Percentiles rank a stretch among this genome's conserved stretches.
phyloP scores from a whole-genome alignment of 2,113 vertebrate genomes.

The Probosciger aterrimus region DNA sequence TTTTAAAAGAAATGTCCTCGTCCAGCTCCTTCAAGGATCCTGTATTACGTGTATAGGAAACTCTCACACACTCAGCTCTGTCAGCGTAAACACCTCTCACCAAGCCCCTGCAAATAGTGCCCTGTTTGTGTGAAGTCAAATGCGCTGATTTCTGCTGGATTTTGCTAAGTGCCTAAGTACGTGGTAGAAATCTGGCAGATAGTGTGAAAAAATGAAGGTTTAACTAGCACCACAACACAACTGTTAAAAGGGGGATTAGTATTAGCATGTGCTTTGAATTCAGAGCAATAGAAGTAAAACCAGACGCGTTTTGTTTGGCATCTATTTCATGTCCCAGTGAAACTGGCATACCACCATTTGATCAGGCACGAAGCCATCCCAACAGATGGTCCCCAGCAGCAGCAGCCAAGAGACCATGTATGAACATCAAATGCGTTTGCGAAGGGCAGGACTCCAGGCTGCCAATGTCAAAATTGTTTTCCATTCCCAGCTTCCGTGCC shows the following conservation, averaged over 20 bases:
- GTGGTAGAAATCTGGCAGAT: background rate
- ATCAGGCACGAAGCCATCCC: conserved; percentile 71
- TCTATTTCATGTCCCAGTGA: conserved; percentile 64
- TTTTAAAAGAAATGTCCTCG: background rate
- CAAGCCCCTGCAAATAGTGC: background rate
- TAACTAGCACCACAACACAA: conserved; percentile 30
- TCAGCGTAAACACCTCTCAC: background rate
- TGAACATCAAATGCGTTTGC: conserved; percentile 76
- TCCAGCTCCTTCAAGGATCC: background rate
- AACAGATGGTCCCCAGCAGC: conserved; percentile 73
- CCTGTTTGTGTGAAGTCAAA: background rate
- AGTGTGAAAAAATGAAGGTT: conserved; percentile 35
- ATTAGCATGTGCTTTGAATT: conserved; percentile 61
- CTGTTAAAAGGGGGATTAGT: conserved; percentile 62
- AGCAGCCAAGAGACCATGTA: conserved; percentile 78
- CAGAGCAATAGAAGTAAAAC: conserved; percentile 52
- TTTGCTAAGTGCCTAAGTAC: background rate
- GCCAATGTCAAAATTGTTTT: conserved; percentile 75
- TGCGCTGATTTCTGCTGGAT: background rate
- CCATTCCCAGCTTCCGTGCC: conserved; percentile 61
- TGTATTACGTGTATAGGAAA: background rate
- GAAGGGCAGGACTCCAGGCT: conserved; percentile 68
- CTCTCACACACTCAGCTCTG: background rate
- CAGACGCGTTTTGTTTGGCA: conserved; percentile 59
- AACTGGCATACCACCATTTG: conserved; percentile 53